Conservation (phyloP, 2,888 invertebrate genomes). For the Eilema sororculum region DNA sequence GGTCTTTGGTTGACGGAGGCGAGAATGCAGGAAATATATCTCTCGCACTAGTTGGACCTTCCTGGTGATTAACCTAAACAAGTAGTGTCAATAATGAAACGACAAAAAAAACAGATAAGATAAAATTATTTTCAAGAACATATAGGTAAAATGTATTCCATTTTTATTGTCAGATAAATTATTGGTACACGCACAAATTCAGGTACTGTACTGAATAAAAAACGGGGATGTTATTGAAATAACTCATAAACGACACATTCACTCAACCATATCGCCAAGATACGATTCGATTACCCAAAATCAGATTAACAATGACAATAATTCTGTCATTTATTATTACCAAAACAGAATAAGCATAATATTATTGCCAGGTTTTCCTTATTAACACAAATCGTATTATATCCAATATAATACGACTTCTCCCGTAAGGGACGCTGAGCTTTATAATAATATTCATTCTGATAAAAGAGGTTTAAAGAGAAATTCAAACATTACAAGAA, state of each 20-base stretch:
- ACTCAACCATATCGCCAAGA: not conserved
- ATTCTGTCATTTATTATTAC: constrained; percentile 1
- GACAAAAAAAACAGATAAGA: no score
- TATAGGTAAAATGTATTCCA: no score
- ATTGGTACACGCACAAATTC: not conserved
- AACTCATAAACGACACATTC: not conserved
- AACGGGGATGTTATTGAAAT: not conserved
- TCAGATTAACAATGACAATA: not conserved
- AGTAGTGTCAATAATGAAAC: no score
- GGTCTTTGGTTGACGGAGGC: no score
- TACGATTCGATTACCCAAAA: not conserved
- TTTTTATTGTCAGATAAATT: not conserved
- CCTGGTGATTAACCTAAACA: no score
- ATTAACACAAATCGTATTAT: not conserved
- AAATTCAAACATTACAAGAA: constrained; percentile 44
- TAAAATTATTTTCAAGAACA: no score
- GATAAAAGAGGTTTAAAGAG: constrained; percentile 47
- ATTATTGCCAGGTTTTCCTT: constrained; percentile 16
- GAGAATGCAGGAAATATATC: no score
- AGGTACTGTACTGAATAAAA: not conserved
- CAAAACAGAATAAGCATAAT: constrained; percentile 7
- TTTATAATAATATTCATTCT: constrained; percentile 37
- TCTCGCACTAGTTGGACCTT: no score
- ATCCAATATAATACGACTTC: constrained; percentile 29
- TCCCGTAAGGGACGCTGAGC: constrained; percentile 9